Evolutionary conservation across 2,113 vertebrate genomes (phyloP), one percentile per base, ranked within the genome.

Genomic region (Jacana jacana): DNA sequence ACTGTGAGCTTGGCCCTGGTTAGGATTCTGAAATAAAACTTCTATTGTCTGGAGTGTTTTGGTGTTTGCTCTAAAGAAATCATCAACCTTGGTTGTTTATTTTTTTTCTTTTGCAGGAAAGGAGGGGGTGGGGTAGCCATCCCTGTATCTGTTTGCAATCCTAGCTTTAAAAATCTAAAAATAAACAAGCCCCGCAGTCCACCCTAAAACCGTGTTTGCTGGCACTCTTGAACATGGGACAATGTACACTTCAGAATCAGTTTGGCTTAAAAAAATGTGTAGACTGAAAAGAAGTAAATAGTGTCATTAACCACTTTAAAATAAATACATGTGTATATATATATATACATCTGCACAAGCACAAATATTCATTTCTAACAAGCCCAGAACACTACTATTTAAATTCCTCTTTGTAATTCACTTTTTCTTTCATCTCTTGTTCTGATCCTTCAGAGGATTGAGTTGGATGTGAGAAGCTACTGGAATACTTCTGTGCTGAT

Each of bases 131-230:
- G 35, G 40, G 76, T 84, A 60, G 31, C 68, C 23, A 46, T 66
- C 71, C 54, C 51, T 93, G 85, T 95, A 97, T 97, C 96, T 98
- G 96, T 95, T 98, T 96, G 85, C 89, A 98, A 95, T 96, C 81
- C 72, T 81, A 68, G 55, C 81, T 92, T 96, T 95, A 94, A 95
- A 96, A 75, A 22, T 57, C 91, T 97, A 91, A 97, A 98, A 97
- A 94, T 87, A 97, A 90, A 93, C 60, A 88, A 64, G 13, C 14
- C 33, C 3, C 27, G 28, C 42, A 46, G 17, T 82, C 54, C 54
- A 84, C 35, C 40, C 11, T 0, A 89, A 97, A 95, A 49, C 39
- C 4, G 5, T 71, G 30, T 93, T 95, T 17, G 12, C 55, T 92
- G 86, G 48, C 82, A 63, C 39, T 95, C 42, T 85, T 82, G 80